These are phyloP conservation scores for Melanotaenia nigrans DNA, from an alignment of 2,797 vertebrate species.

Conservation along the genomic window DNA sequence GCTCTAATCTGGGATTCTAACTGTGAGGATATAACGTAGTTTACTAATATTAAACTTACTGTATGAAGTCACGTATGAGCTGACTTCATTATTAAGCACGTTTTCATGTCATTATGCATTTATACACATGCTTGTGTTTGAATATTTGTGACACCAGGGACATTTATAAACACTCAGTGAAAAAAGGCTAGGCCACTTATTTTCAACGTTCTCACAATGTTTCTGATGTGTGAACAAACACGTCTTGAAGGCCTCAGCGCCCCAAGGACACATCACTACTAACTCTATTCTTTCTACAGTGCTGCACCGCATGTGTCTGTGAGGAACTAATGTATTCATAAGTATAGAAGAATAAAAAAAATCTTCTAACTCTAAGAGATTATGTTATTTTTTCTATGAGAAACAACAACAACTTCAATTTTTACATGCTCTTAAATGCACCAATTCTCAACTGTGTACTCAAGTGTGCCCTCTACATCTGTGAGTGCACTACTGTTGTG, in stretches of 20 bases:
- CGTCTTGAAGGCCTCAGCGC: slow-evolving; percentile 17
- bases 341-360: slow-evolving; percentile 9
- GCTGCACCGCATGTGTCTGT: slow-evolving; percentile 16
- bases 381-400: slow-evolving; percentile 1
- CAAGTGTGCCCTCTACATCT: neutral
- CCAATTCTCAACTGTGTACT: neutral
- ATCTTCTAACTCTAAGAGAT: slow-evolving; percentile 22
- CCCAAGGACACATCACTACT: slow-evolving; percentile 9
- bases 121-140: slow-evolving; percentile 5
- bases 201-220: slow-evolving; percentile 29
- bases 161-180: slow-evolving; percentile 49
- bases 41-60: neutral
- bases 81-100: slow-evolving; percentile 3
- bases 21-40: neutral
- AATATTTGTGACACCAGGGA: slow-evolving; percentile 42
- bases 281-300: neutral
- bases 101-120: neutral
- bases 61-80: neutral
- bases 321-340: slow-evolving; percentile 21
- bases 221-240: slow-evolving; percentile 46
- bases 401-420: neutral
- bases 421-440: neutral
- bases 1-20: slow-evolving; percentile 45
- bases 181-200: slow-evolving; percentile 51
- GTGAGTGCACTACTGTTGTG: neutral